phyloP scores from a whole-genome alignment of 1,140 invertebrate genomes.

The Caerostris extrusa region DNA sequence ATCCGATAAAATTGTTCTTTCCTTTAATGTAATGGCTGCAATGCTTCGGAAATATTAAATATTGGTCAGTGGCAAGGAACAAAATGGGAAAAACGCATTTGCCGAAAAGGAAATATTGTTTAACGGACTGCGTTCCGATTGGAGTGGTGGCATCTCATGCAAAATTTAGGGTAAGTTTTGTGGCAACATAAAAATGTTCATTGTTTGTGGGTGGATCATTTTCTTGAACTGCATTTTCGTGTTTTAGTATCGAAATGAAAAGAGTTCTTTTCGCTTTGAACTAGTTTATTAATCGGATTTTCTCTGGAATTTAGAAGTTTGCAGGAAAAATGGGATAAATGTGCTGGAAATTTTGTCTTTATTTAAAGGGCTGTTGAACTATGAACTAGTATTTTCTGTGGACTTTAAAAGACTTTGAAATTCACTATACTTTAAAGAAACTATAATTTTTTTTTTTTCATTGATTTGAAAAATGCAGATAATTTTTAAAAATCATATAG shows the following conservation, averaged over 20 bases:
- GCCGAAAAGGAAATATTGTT: conserved; percentile 8
- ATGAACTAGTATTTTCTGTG: too few species aligned
- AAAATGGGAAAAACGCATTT: background rate
- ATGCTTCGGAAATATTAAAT: conserved; percentile 28
- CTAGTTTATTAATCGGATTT: conserved; percentile 23
- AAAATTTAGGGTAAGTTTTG: conserved; percentile 5
- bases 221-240: background rate
- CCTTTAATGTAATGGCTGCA: conserved; percentile 12
- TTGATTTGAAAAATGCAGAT: too few species aligned
- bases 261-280: background rate
- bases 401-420: too few species aligned
- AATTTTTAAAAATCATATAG: too few species aligned
- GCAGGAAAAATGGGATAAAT: too few species aligned
- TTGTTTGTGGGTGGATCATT: background rate
- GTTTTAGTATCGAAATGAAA: background rate
- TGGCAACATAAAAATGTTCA: background rate
- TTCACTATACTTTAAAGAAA: too few species aligned
- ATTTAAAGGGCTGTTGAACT: too few species aligned
- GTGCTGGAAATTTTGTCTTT: too few species aligned
- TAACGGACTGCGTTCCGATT: conserved; percentile 1
- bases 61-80: background rate
- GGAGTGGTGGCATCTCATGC: background rate
- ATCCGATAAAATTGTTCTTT: conserved; percentile 45
- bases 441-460: too few species aligned
- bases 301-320: too few species aligned